These are phyloP conservation scores for Pelodytes ibericus DNA, from an alignment of 2,797 vertebrate species.

Conservation along the genomic window DNA sequence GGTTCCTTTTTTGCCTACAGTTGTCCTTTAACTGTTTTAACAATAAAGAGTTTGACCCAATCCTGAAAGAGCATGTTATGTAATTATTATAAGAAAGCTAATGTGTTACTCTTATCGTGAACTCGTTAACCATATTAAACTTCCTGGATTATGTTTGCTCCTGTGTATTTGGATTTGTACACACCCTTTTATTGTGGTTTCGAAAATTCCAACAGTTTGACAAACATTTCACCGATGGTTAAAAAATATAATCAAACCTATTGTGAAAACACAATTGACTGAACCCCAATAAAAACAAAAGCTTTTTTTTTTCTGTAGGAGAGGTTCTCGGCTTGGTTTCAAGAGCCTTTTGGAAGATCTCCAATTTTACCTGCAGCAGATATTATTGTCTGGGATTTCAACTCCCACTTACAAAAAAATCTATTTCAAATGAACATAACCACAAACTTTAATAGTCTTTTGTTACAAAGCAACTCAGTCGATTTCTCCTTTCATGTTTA, in stretches of 20 bases:
- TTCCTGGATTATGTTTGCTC: not conserved
- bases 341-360: constrained; percentile 20
- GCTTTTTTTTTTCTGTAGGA: constrained; percentile 7
- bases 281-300: constrained; percentile 7
- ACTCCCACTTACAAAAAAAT: constrained; percentile 5
- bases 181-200: constrained; percentile 29
- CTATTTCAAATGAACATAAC: not conserved
- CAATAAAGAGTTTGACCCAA: too few species aligned
- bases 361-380: constrained; percentile 17
- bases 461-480: too few species aligned
- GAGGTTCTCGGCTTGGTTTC: not conserved
- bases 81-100: not conserved
- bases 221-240: constrained; percentile 28
- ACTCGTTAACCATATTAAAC: not conserved
- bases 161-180: not conserved
- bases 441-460: not conserved
- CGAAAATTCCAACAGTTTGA: constrained; percentile 15
- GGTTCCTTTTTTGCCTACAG: too few species aligned
- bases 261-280: constrained; percentile 9
- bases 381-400: not conserved
- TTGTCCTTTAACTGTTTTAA: too few species aligned
- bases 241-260: constrained; percentile 1
- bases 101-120: not conserved
- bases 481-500: too few species aligned
- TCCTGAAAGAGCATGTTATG: not conserved